These are phyloP conservation scores for Trimorus sp. DNA, from an alignment of 2,888 invertebrate species.

Conservation along the genomic window DNA sequence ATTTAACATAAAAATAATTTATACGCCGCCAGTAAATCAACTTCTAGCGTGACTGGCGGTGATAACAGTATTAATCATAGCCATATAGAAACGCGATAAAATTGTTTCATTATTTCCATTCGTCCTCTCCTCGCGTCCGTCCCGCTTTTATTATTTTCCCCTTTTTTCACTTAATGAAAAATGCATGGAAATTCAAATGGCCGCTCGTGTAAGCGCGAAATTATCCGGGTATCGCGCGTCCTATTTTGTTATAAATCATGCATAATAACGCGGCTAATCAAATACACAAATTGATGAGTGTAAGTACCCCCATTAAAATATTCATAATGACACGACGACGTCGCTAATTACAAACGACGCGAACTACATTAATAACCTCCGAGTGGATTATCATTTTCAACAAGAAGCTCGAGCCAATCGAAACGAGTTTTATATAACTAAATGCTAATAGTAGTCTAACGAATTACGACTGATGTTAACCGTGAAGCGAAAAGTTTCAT, in stretches of 20 bases:
- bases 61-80: constrained; percentile 60
- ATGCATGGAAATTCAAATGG: constrained; percentile 46
- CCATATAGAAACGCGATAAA: constrained; percentile 44
- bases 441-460: constrained; percentile 41
- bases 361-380: constrained; percentile 42
- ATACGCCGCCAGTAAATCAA: constrained; percentile 36
- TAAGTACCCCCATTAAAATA: constrained; percentile 46
- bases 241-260: constrained; percentile 49
- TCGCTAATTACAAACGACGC: constrained; percentile 50
- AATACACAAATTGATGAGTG: constrained; percentile 47
- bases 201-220: constrained; percentile 24
- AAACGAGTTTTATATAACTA: constrained; percentile 44
- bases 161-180: constrained; percentile 38
- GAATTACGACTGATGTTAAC: constrained; percentile 39
- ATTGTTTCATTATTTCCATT: constrained; percentile 58
- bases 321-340: constrained; percentile 37
- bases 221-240: constrained; percentile 22
- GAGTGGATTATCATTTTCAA: constrained; percentile 41
- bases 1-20: constrained; percentile 37
- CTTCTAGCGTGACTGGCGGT: constrained; percentile 50
- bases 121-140: constrained; percentile 2
- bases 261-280: constrained; percentile 41
- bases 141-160: not conserved
- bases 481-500: constrained; percentile 27
- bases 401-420: constrained; percentile 32